A percentile compares a stretch with the other conserved stretches of the same genome.
Evolutionary conservation across 2,113 vertebrate genomes (phyloP).

Genomic region (Castor canadensis): DNA sequence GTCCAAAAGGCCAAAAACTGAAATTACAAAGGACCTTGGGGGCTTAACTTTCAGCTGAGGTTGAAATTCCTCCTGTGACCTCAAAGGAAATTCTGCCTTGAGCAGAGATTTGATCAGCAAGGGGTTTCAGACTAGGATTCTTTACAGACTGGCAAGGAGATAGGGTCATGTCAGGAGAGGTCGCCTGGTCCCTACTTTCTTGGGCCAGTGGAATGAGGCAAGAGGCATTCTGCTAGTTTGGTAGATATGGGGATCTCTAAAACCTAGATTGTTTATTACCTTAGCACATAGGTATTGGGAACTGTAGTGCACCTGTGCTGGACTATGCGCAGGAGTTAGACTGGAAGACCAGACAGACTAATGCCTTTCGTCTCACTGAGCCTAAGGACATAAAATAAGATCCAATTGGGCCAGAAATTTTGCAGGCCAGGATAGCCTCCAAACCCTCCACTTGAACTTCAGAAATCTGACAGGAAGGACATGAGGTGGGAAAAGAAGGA

Average conservation of each 20-base stretch:
- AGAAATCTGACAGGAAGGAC: background rate
- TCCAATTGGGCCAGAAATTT: background rate
- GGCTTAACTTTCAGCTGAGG: constrained; percentile 29
- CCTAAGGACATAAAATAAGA: background rate
- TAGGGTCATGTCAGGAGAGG: background rate
- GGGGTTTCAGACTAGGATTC: background rate
- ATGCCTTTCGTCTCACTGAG: background rate
- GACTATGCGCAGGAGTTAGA: background rate
- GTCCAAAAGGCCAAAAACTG: background rate
- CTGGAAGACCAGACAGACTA: background rate
- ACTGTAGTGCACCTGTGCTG: background rate
- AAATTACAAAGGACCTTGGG: background rate
- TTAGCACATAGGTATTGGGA: background rate
- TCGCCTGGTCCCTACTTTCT: background rate
- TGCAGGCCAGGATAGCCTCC: background rate
- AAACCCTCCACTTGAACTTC: background rate
- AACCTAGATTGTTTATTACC: background rate
- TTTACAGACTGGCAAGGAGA: background rate
- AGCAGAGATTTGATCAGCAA: constrained; percentile 16
- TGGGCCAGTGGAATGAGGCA: background rate
- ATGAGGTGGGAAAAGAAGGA: background rate
- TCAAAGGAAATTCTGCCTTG: background rate
- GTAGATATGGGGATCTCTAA: background rate
- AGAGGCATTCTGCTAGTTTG: background rate
- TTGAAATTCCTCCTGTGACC: constrained; percentile 14